A percentile compares a stretch with the other conserved stretches of the same genome.
Conservation (phyloP, 2,113 vertebrate genomes). For the Labeo rohita region DNA sequence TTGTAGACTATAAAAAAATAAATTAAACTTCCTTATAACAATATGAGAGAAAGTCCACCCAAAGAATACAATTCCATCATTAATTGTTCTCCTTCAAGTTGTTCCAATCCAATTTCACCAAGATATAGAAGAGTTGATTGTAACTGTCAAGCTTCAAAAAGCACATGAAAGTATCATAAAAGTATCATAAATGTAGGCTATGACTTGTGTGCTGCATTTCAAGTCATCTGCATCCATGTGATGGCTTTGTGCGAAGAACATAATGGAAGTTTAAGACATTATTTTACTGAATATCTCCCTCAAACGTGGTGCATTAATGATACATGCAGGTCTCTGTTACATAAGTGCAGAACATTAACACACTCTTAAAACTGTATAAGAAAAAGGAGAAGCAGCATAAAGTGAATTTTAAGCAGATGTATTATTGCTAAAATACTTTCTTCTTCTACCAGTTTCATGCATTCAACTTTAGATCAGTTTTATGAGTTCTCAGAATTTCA, state of each 20-base stretch:
- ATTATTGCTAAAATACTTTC: neutral
- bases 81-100: no score
- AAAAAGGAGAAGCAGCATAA: neutral
- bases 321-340: neutral
- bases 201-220: neutral
- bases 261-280: neutral
- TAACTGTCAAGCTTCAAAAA: constrained; percentile 2
- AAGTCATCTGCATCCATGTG: neutral
- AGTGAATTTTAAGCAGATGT: neutral
- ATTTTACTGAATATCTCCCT: neutral
- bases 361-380: neutral
- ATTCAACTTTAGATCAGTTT: neutral
- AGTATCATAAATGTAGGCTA: neutral
- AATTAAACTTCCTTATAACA: no score
- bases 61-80: no score
- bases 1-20: no score
- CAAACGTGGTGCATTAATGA: neutral
- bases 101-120: neutral
- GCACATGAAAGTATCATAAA: neutral
- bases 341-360: neutral
- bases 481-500: neutral
- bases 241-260: neutral
- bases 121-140: neutral
- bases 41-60: no score
- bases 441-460: neutral